Evolutionary conservation across 92 coral and sea anemone species (phyloP), one percentile per base, ranked within the genome.

Genomic region (Zoanthus gigantus): DNA sequence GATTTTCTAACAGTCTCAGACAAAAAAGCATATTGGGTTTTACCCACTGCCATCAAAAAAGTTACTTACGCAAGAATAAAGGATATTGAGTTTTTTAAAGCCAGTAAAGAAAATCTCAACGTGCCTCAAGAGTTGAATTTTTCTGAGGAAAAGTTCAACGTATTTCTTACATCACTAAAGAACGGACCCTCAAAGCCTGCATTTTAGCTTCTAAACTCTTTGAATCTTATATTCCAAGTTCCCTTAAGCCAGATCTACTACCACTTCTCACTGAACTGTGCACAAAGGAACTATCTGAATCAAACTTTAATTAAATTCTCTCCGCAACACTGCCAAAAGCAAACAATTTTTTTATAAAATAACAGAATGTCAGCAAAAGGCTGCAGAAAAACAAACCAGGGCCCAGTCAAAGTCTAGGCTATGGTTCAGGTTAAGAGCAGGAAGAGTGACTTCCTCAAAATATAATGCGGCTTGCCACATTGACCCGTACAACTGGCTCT

Each of bases 391-490:
- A 53, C 67, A 84, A 42, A 89, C 92, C 13, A 85, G 90, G 71
- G 90, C 76, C 17, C 92, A 89, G 63, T 74, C 92, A 30, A 74
- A 74, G 44, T 84, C 90, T 0, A 74, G 78, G 44, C 77, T 89
- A 8, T 85, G 92, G 92, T 89, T 84, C 68, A 42, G 84, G 61
- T 52, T 84, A 74, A 83, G 90, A 83, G 52, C 83, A 31, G 90
- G 92, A 37, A 72, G 92, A 83, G 77, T 89, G 23, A 89, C 92
- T 63, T 90, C 92, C 31, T 85, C 85, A 23, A 89, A 65, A 74
- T 89, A 74, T 63, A 89, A 89, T 46, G 28, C 74, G 68, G 92
- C 90, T 37, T 85, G 92, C 68, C 90, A 76, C 67, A 89, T 85
- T 12, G 78, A 89, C 37, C 82, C 83, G 37, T 72, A 54, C 14